Evolutionary conservation across 2,113 vertebrate genomes (phyloP).

Genomic region (Todiramphus saurophagus): DNA sequence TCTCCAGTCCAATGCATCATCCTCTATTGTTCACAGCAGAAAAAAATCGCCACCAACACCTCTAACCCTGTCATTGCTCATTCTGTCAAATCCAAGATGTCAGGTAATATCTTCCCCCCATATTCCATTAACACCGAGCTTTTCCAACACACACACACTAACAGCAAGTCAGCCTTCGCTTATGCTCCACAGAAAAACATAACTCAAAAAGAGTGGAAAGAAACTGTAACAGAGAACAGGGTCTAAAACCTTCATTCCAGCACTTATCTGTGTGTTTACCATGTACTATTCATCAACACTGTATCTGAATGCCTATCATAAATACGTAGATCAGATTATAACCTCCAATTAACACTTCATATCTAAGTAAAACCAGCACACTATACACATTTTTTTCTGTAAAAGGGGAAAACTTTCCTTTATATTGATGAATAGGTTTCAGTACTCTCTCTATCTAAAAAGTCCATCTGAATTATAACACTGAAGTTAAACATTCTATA

Average conservation of each 20-base stretch:
- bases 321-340: not conserved
- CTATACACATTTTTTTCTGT: not conserved
- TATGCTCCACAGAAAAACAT: not conserved
- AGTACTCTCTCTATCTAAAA: not conserved
- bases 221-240: not conserved
- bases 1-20: not conserved
- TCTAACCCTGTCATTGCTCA: not conserved
- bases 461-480: not conserved
- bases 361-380: not conserved
- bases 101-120: not conserved
- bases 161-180: not conserved
- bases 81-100: not conserved
- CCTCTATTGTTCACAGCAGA: not conserved
- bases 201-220: not conserved
- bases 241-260: not conserved
- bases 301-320: not conserved
- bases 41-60: not conserved
- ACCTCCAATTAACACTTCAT: not conserved
- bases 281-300: not conserved
- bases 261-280: not conserved
- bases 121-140: not conserved
- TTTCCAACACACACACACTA: not conserved
- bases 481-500: not conserved
- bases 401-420: not conserved
- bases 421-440: not conserved